Conservation (phyloP, 2,113 vertebrate genomes). For the Callipepla californica region DNA sequence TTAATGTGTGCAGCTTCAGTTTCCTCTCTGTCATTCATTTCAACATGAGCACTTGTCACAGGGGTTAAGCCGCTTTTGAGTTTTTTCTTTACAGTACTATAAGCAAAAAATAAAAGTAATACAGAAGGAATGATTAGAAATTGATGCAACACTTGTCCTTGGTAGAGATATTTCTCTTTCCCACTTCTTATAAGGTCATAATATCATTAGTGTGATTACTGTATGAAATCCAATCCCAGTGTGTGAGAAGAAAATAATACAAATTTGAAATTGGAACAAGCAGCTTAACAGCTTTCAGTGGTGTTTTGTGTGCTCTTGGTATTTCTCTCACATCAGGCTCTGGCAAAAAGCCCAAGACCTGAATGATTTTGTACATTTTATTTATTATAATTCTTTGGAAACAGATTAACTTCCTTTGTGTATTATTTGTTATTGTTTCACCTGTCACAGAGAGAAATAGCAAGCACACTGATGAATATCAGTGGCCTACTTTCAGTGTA, state of each 20-base stretch:
- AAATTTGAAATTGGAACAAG: conserved; percentile 41
- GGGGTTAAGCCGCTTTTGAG: not conserved
- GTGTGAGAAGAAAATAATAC: conserved; percentile 32
- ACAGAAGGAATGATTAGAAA: not conserved
- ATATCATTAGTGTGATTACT: conserved; percentile 24
- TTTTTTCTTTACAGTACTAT: not conserved
- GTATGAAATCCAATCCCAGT: conserved; percentile 12
- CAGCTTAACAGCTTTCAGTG: conserved; percentile 1
- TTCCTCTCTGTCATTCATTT: not conserved
- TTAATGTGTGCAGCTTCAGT: fast-evolving
- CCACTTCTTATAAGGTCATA: conserved; percentile 19
- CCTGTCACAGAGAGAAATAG: conserved; percentile 15
- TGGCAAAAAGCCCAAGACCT: conserved; percentile 29
- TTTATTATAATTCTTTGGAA: conserved; percentile 64
- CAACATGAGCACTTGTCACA: not conserved
- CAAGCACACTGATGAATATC: conserved; percentile 3
- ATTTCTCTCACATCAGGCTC: conserved; percentile 31
- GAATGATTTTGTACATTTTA: conserved; percentile 56
- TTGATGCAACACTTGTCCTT: not conserved
- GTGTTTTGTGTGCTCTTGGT: not conserved
- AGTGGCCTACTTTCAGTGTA: conserved; percentile 4
- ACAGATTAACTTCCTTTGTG: conserved; percentile 56
- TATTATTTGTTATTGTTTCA: conserved; percentile 71
- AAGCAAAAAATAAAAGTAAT: not conserved
- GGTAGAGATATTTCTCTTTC: not conserved